Conservation (phyloP, 1,140 invertebrate genomes). For the Macrosteles quadrilineatus region DNA sequence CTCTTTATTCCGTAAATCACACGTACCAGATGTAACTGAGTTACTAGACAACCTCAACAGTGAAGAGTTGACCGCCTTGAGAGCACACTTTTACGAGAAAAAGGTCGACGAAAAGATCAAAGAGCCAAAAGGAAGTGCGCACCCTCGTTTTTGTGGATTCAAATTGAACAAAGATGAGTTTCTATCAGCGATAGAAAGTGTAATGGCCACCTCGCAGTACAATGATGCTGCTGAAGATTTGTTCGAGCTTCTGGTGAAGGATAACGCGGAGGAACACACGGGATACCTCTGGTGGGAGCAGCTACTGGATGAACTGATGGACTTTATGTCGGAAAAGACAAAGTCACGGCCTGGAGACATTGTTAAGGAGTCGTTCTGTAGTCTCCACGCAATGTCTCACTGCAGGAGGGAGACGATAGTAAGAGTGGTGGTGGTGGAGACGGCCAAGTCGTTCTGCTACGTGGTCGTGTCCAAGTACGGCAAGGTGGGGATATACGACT, state of each 20-base stretch:
- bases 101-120: background rate
- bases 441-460: conserved; percentile 56
- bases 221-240: conserved; percentile 18
- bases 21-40: background rate
- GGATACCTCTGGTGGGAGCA: conserved; percentile 34
- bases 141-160: conserved; percentile 1
- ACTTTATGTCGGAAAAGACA: background rate
- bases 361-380: conserved; percentile 15
- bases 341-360: background rate
- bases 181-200: background rate
- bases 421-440: conserved; percentile 56
- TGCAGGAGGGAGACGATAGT: conserved; percentile 55
- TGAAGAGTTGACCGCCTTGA: background rate
- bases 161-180: conserved; percentile 2
- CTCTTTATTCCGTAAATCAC: no score
- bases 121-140: conserved; percentile 1
- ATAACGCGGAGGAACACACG: conserved; percentile 23
- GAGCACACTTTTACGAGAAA: background rate
- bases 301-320: conserved; percentile 32
- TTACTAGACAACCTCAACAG: background rate
- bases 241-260: conserved; percentile 28
- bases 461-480: conserved; percentile 56
- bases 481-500: conserved; percentile 55
- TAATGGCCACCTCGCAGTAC: background rate
- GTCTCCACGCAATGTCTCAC: conserved; percentile 21